Evolutionary conservation across 2,888 invertebrate genomes (phyloP), one percentile per base, ranked within the genome.

Genomic region (Dichetophora obliterata): DNA sequence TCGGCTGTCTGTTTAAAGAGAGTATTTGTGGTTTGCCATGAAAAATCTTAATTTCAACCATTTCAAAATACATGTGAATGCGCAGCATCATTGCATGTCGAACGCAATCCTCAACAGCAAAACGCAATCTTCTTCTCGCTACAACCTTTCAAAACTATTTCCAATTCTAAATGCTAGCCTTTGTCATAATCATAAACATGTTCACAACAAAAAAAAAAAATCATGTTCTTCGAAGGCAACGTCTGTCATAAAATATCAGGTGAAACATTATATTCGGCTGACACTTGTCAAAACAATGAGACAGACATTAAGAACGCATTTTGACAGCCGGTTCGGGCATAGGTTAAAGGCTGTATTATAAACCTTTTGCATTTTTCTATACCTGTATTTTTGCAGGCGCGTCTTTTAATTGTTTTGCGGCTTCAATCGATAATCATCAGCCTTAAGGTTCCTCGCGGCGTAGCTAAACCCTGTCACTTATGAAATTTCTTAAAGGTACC

Each of bases 331-430:
- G 0, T 5, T 0, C 9, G 16, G 6, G 65, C 19, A 34, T 27
- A 63, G 31, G 16, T 37, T 16, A 37, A 50, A 37, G 50, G 16
- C 24, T 59, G 11, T 59, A 24, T 19, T 24, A 9, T 22, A 22
- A 11, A 16, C 16, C 52, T 48, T 31, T 52, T 54, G 2, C 5
- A 31, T 6, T 14, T 34, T 71, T 71, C 37, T 43, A 14, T 71
- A 57, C 71, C 71, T 71, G 34, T n/a, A 31, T 3, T 24, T 11
- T 16, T 5, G 43, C 22, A 57, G 70, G 34, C 70, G 70, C 70
- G 54, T 54, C 54, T 19, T 31, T 9, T 34, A 70, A 71, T 71
- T 59, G 37, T n/a, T 71, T 71, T 71, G 71, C 34, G 37, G 37
- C 24, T 37, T 24, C 14, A 34, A 34, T 54, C 59, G 43, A 59